Evolutionary conservation across 1,140 invertebrate species (phyloP).

Genomic region (Adoxophyes honmai): DNA sequence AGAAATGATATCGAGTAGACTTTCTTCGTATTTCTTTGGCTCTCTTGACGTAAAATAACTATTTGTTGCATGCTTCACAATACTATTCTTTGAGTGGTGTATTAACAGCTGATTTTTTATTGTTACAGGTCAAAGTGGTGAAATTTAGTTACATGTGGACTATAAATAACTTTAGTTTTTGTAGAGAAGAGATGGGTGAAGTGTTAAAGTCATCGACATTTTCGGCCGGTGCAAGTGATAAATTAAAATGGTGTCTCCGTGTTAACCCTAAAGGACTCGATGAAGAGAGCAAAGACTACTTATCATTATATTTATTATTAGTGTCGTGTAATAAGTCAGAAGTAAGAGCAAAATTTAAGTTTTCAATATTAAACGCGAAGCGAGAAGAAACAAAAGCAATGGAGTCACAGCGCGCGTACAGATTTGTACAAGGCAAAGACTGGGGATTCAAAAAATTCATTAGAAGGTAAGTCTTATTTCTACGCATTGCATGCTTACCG

Average conservation of each 20-base stretch:
- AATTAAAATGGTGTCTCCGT: constrained; percentile 99
- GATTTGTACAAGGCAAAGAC: constrained; percentile 99
- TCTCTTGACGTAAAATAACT: not conserved
- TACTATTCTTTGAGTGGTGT: too few species aligned
- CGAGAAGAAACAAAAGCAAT: constrained; percentile 99
- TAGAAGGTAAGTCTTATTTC: constrained; percentile 74
- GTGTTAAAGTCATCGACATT: constrained; percentile 99
- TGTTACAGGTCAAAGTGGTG: constrained; percentile 97
- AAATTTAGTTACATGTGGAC: constrained; percentile 99
- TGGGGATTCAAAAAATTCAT: constrained; percentile 99
- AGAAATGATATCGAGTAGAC: too few species aligned
- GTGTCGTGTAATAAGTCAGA: constrained; percentile 99
- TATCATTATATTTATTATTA: constrained; percentile 98
- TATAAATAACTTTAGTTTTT: constrained; percentile 99
- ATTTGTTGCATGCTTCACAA: too few species aligned
- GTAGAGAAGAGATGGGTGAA: constrained; percentile 99
- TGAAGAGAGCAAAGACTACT: constrained; percentile 99
- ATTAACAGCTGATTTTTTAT: constrained; percentile 29
- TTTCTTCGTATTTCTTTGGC: too few species aligned
- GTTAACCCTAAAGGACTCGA: constrained; percentile 99
- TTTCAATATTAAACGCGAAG: constrained; percentile 99
- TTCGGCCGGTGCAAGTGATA: constrained; percentile 99
- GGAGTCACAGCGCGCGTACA: constrained; percentile 93
- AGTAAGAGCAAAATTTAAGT: constrained; percentile 99
- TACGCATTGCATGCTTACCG: not conserved